These are phyloP conservation scores for Musca domestica DNA, from an alignment of 1,140 invertebrate genomes.

Conservation along the genomic window DNA sequence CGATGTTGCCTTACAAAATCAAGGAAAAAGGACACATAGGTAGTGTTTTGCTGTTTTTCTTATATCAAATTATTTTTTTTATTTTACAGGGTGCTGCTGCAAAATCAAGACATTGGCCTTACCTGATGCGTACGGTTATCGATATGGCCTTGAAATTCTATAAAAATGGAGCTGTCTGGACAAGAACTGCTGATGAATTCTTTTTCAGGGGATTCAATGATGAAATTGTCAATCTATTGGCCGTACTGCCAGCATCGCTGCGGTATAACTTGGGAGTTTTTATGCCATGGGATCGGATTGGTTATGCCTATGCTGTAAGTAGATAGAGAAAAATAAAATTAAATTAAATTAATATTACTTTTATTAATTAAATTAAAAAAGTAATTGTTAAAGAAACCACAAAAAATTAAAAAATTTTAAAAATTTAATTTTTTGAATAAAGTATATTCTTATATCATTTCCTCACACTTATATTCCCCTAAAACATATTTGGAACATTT, in stretches of 20 bases:
- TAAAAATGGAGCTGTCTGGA: constrained; percentile 59
- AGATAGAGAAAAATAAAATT: not conserved
- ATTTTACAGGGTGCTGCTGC: constrained; percentile 59
- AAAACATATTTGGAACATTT: no score
- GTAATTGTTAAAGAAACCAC: not conserved
- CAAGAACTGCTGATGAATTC: constrained; percentile 66
- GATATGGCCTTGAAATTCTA: constrained; percentile 57
- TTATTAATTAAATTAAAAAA: no score
- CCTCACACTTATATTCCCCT: no score
- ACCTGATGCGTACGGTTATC: constrained; percentile 58
- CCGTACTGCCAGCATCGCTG: constrained; percentile 54
- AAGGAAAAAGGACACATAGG: no score
- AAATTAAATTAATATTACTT: no score
- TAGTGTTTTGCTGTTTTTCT: no score
- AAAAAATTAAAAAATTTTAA: no score
- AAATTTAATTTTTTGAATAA: no score
- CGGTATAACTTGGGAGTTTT: constrained; percentile 34
- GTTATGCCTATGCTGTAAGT: constrained; percentile 73
- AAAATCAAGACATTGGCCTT: constrained; percentile 51
- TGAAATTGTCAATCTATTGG: constrained; percentile 63
- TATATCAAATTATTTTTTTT: no score
- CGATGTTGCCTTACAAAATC: no score
- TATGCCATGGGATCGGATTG: constrained; percentile 69
- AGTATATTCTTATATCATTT: no score
- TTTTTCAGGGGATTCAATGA: constrained; percentile 77